Conservation (phyloP, 2,113 vertebrate genomes). For the Myotis davidii region DNA sequence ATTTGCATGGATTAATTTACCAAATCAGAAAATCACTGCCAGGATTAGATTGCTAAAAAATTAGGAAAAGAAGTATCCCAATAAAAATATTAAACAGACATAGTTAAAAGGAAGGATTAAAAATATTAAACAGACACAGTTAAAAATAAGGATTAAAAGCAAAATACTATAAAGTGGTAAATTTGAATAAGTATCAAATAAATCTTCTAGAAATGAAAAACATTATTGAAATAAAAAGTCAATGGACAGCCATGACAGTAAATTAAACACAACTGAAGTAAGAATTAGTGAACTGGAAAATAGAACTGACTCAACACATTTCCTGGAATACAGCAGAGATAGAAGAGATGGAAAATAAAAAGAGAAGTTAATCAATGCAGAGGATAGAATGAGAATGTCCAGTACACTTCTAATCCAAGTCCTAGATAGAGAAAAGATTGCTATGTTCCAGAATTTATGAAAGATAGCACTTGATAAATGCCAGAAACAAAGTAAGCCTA, state of each 20-base stretch:
- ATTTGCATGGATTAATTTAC: conserved; percentile 14
- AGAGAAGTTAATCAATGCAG: neutral
- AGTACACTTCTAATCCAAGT: neutral
- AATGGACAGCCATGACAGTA: neutral
- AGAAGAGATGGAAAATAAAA: neutral
- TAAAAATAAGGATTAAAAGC: neutral
- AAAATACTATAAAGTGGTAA: neutral
- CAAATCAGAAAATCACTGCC: neutral
- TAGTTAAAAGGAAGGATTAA: neutral
- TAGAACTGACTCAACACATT: neutral
- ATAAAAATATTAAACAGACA: neutral
- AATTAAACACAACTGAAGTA: neutral
- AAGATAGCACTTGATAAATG: neutral
- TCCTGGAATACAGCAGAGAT: neutral
- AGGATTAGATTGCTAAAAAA: neutral
- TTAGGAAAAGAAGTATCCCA: neutral
- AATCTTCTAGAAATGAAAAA: conserved; percentile 1
- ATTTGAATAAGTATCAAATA: neutral
- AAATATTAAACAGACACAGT: neutral
- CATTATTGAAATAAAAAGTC: conserved; percentile 10
- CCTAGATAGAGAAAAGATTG: neutral
- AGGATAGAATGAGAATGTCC: neutral
- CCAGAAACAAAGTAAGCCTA: neutral
- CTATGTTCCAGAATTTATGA: neutral
- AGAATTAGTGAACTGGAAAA: conserved; percentile 1